Conservation (phyloP, 2,113 vertebrate species). For the Nyctereutes procyonoides region DNA sequence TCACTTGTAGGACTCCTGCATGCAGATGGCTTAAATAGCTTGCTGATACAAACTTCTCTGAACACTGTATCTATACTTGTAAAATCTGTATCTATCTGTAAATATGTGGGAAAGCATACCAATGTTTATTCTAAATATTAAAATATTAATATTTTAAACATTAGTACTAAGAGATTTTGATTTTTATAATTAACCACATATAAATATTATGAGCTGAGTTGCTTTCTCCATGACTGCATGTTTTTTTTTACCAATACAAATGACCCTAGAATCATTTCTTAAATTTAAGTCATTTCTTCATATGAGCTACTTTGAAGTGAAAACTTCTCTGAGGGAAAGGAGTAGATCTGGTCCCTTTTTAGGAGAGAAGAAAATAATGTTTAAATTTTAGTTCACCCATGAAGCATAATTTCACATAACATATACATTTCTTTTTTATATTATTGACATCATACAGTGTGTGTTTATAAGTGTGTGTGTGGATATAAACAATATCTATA, state of each 20-base stretch:
- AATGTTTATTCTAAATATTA: not conserved
- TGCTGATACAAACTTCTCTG: not conserved
- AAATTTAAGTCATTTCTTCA: not conserved
- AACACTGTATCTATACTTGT: not conserved
- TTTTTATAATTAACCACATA: not conserved
- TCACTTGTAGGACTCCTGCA: not conserved
- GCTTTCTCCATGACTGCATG: not conserved
- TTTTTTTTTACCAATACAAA: not conserved
- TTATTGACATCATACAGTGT: not conserved
- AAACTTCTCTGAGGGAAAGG: constrained; percentile 3
- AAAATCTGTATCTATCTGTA: not conserved
- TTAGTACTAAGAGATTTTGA: not conserved
- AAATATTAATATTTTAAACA: not conserved
- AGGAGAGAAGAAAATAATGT: constrained; percentile 34
- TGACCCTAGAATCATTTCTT: not conserved
- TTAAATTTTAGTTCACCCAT: constrained; percentile 30
- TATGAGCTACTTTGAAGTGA: not conserved
- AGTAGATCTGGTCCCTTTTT: not conserved
- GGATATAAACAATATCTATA: not conserved
- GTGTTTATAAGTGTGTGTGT: not conserved
- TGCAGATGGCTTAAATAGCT: not conserved
- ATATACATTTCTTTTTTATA: not conserved
- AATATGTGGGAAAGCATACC: not conserved
- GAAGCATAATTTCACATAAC: constrained; percentile 1
- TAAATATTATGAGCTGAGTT: not conserved